Percentiles rank a stretch among this genome's conserved stretches.
Evolutionary conservation across 1,140 invertebrate species (phyloP).

Genomic region (Lysiphlebus fabarum): DNA sequence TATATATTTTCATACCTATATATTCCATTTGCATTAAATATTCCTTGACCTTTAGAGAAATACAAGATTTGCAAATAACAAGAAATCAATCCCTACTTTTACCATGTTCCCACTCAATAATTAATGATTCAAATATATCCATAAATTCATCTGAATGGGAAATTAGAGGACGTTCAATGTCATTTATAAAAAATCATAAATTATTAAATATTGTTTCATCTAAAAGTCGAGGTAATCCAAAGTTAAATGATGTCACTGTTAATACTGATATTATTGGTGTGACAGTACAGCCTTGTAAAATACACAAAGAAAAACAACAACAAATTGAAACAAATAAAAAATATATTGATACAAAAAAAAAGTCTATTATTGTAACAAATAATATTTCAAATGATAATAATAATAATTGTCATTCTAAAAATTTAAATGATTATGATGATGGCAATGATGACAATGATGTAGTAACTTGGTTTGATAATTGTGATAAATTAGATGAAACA

Average conservation of each 20-base stretch:
- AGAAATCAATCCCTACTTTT: too few relatives aligned
- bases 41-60: too few relatives aligned
- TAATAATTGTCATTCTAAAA: too few relatives aligned
- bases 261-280: slow-evolving; percentile 39
- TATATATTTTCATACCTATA: too few relatives aligned
- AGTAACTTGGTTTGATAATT: slow-evolving; percentile 18
- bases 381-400: too few relatives aligned
- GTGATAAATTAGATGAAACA: slow-evolving; percentile 35
- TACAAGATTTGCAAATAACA: too few relatives aligned
- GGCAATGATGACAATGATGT: slow-evolving; percentile 8
- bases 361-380: too few relatives aligned
- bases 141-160: neutral
- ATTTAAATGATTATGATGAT: slow-evolving; percentile 2
- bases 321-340: slow-evolving; percentile 38
- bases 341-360: slow-evolving; percentile 29
- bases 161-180: too few relatives aligned
- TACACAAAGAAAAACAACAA: neutral
- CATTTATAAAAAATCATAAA: slow-evolving; percentile 19
- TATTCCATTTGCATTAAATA: too few relatives aligned
- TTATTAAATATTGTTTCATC: slow-evolving; percentile 27
- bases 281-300: slow-evolving; percentile 37
- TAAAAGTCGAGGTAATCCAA: slow-evolving; percentile 31
- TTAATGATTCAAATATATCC: slow-evolving; percentile 1
- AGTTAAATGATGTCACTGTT: slow-evolving; percentile 40
- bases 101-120: neutral